Percentiles rank a stretch among this genome's conserved stretches.
These are phyloP conservation scores for Alentia gelatinosa DNA, from an alignment of 2,888 invertebrate genomes.

Conservation along the genomic window DNA sequence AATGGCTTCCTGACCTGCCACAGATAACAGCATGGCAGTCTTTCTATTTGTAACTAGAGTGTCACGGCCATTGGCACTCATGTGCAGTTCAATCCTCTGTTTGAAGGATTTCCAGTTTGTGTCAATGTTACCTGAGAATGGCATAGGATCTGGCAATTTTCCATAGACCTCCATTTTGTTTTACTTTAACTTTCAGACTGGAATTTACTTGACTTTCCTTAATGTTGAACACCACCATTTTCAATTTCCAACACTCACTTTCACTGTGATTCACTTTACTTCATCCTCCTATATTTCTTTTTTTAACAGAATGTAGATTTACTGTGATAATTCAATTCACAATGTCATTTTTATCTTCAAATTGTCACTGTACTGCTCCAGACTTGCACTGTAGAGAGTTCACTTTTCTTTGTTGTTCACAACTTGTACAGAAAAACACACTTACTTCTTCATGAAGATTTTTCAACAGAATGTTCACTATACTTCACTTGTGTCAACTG, in stretches of 20 bases:
- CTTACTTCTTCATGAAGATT: background rate
- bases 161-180: background rate
- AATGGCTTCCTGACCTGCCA: too few species aligned
- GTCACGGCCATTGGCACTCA: too few species aligned
- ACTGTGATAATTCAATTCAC: background rate
- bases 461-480: background rate
- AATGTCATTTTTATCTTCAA: background rate
- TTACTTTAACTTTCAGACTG: background rate
- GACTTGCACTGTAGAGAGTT: background rate
- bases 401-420: background rate
- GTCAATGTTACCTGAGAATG: slow-evolving; percentile 38
- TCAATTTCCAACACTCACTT: background rate
- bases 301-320: background rate
- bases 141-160: background rate
- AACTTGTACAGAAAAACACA: background rate
- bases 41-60: too few species aligned
- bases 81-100: too few species aligned
- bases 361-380: background rate
- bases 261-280: background rate
- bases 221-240: background rate
- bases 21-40: too few species aligned
- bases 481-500: background rate
- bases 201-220: background rate
- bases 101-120: slow-evolving; percentile 16
- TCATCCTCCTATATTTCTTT: background rate